Percentiles rank a stretch among this genome's conserved stretches.
Evolutionary conservation across 2,113 vertebrate genomes (phyloP).

Genomic region (Amphilophus citrinellus): DNA sequence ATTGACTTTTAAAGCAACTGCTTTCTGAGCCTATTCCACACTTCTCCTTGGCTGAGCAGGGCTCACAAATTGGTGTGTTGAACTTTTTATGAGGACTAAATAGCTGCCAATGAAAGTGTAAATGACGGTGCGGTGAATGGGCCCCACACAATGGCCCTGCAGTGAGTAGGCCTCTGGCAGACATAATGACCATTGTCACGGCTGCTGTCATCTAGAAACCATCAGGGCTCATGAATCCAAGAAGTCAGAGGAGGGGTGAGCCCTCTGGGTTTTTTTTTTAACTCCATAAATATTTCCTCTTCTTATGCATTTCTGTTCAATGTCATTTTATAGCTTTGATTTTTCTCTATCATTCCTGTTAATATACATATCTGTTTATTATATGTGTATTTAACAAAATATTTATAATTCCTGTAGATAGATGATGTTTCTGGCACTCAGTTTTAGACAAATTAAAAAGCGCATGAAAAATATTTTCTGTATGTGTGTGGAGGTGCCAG

Average conservation of each 20-base stretch:
- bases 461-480: background rate
- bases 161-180: slow-evolving; percentile 68
- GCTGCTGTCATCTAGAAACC: slow-evolving; percentile 70
- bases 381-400: background rate
- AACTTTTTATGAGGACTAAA: slow-evolving; percentile 84
- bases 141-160: slow-evolving; percentile 70
- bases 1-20: slow-evolving; percentile 84
- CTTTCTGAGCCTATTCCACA: slow-evolving; percentile 70
- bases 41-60: slow-evolving; percentile 81
- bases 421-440: background rate
- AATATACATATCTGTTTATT: background rate
- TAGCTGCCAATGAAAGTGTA: slow-evolving; percentile 85
- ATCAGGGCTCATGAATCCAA: slow-evolving; percentile 61
- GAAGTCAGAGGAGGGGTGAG: background rate
- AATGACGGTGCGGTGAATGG: slow-evolving; percentile 80
- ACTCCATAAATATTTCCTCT: background rate
- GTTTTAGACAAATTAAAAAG: background rate
- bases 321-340: background rate
- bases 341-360: background rate
- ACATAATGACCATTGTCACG: slow-evolving; percentile 80
- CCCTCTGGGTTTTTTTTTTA: background rate
- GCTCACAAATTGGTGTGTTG: slow-evolving; percentile 85
- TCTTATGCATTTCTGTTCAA: background rate
- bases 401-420: background rate
- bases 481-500: background rate